Conservation (phyloP, 1,140 invertebrate species). For the Penaeus vannamei region DNA sequence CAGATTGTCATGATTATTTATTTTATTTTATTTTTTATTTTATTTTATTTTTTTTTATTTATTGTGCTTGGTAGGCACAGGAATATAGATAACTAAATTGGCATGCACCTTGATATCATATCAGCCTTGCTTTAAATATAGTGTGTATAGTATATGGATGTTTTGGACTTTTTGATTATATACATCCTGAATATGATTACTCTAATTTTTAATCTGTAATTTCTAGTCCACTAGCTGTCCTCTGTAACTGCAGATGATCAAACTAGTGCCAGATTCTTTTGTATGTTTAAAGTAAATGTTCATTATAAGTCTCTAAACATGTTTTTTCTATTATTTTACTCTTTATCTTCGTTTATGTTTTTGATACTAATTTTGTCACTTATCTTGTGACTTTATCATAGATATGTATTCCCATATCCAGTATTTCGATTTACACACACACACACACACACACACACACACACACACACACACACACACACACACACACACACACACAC, state of each 20-base stretch:
- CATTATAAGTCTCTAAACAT: neutral
- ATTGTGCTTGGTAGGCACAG: no score
- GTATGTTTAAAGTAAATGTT: constrained; percentile 33
- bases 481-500: no score
- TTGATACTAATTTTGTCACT: neutral
- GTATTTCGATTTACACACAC: no score
- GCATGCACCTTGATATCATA: no score
- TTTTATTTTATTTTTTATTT: neutral
- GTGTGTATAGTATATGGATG: neutral
- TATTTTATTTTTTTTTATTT: no score
- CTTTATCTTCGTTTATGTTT: neutral
- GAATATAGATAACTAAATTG: no score
- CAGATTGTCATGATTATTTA: constrained; percentile 23
- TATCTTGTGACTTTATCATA: no score
- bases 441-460: no score
- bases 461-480: no score
- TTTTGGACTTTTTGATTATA: constrained; percentile 22
- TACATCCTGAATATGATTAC: constrained; percentile 4
- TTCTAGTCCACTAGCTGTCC: constrained; percentile 58
- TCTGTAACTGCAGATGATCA: constrained; percentile 58
- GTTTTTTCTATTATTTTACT: neutral
- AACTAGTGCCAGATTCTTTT: constrained; percentile 50
- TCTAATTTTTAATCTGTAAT: neutral
- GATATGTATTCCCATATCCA: no score
- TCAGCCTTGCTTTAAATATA: no score